These are phyloP conservation scores for Drosophila fulvimacula DNA, from an alignment of 2,888 invertebrate genomes.

Conservation along the genomic window DNA sequence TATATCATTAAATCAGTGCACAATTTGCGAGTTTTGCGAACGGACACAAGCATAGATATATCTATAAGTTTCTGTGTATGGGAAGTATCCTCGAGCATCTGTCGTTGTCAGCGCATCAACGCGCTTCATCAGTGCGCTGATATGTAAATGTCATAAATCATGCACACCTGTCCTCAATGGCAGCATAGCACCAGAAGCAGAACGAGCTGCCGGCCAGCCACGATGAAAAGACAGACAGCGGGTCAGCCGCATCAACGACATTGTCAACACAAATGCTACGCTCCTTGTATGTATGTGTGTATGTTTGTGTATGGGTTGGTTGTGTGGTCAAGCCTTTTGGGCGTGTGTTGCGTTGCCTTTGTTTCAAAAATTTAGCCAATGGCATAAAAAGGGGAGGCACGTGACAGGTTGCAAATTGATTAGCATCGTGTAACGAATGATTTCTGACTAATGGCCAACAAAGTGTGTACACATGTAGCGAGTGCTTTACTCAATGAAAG, in stretches of 20 bases:
- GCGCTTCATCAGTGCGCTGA: slow-evolving; percentile 79
- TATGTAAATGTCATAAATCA: slow-evolving; percentile 83
- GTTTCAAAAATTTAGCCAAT: slow-evolving; percentile 8
- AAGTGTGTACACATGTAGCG: slow-evolving; percentile 21
- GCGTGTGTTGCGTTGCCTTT: slow-evolving; percentile 16
- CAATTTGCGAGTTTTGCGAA: slow-evolving; percentile 58
- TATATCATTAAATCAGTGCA: slow-evolving; percentile 77
- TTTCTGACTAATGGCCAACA: slow-evolving; percentile 34
- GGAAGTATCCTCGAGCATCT: slow-evolving; percentile 41
- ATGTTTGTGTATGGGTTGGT: slow-evolving; percentile 1
- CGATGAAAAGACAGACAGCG: slow-evolving; percentile 1
- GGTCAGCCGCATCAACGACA: slow-evolving; percentile 44
- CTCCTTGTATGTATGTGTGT: slow-evolving; percentile 6
- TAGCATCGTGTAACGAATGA: slow-evolving; percentile 61
- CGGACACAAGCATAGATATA: slow-evolving; percentile 20
- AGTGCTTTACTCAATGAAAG: background rate
- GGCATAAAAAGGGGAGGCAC: slow-evolving; percentile 17
- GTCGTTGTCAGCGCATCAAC: slow-evolving; percentile 77
- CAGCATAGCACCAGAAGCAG: slow-evolving; percentile 19
- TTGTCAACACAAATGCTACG: slow-evolving; percentile 39
- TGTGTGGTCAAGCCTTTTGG: slow-evolving; percentile 58
- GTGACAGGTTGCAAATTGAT: slow-evolving; percentile 63
- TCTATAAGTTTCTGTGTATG: slow-evolving; percentile 11
- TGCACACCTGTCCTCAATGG: slow-evolving; percentile 82
- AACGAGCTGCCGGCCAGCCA: slow-evolving; percentile 30